These are phyloP conservation scores for Pseudorectes ferrugineus DNA, from an alignment of 2,113 vertebrate genomes.

Conservation along the genomic window DNA sequence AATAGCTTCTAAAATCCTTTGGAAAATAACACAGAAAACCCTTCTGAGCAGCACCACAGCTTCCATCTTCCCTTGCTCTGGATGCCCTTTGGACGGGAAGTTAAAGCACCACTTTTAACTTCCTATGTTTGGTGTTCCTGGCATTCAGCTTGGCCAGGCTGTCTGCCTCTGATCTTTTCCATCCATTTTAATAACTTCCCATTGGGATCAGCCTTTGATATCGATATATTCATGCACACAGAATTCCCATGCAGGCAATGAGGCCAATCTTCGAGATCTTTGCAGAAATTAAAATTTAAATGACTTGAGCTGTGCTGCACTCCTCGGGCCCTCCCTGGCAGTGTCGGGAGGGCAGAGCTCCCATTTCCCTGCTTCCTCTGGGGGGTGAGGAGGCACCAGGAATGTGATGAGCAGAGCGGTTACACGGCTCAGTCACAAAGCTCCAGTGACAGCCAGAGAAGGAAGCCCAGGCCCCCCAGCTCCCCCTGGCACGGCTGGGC, in stretches of 20 bases:
- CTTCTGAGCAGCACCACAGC: neutral
- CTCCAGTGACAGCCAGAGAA: neutral
- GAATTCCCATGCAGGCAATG: neutral
- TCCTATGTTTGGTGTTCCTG: neutral
- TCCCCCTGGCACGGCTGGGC: neutral
- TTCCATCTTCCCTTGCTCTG: neutral
- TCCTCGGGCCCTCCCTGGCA: neutral
- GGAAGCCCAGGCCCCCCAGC: neutral
- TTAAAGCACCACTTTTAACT: neutral
- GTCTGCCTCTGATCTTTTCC: neutral
- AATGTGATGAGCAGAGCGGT: neutral
- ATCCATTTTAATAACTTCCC: neutral
- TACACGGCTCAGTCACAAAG: neutral
- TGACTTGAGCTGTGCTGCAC: neutral
- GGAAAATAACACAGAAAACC: neutral
- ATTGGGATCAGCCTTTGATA: neutral
- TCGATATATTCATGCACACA: neutral
- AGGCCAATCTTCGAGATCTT: neutral
- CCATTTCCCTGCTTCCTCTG: neutral
- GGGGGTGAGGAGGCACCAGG: neutral
- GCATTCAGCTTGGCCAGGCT: neutral
- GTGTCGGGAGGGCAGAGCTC: neutral
- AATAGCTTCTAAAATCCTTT: neutral
- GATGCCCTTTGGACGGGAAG: neutral
- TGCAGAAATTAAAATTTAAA: neutral